Base-by-base conservation (phyloP, 2,888 invertebrate genomes). In the Agrochola lychnidis region DNA sequence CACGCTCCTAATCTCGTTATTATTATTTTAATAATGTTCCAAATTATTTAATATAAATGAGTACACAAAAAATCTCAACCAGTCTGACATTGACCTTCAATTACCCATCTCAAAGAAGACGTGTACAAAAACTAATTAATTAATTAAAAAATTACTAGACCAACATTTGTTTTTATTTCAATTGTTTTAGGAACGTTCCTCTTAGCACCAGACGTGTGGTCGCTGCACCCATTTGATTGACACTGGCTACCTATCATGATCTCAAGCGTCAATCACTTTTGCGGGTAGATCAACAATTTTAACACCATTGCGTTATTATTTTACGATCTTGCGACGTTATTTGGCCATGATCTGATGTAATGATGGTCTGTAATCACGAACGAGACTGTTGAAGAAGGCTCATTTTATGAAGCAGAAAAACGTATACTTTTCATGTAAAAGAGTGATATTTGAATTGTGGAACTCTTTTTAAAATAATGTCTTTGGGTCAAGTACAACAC, bases 251-350 rank as follows among this genome's bases (percentile, higher is more conserved):
- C 74, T 76, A 76, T 73, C 79, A 76, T 76, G 82, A 81, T 80
- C 78, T 79, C 76, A 70, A 45, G 68, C 87, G 79, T 79, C 83
- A 79, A 78, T 88, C 85, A 82, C 72, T 83, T 85, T 81, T 83
- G 83, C 72, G 79, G 69, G 79, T 75, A 78, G 73, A 86, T 84
- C 81, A 84, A 78, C 88, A 82, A 76, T 83, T 85, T 87, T 87
- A 88, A 59, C 84, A 87, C 83, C 74, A 80, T 78, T 77, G 82
- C 70, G 81, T 79, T 83, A 88, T 83, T 89, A 88, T 86, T 88
- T 86, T 77, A 81, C 79, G 78, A 86, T 88, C 74, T 88, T 63
- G 68, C 76, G 75, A 74, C 79, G 75, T 70, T 82, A 82, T 85
- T 84, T 76, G 86, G 69, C 87, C 87, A 59, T 87, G 89, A 86